Percentiles rank a stretch among this genome's conserved stretches.
These are phyloP conservation scores for Sarotherodon lohbergeri DNA, from an alignment of 2,113 vertebrate genomes.

Conservation along the genomic window DNA sequence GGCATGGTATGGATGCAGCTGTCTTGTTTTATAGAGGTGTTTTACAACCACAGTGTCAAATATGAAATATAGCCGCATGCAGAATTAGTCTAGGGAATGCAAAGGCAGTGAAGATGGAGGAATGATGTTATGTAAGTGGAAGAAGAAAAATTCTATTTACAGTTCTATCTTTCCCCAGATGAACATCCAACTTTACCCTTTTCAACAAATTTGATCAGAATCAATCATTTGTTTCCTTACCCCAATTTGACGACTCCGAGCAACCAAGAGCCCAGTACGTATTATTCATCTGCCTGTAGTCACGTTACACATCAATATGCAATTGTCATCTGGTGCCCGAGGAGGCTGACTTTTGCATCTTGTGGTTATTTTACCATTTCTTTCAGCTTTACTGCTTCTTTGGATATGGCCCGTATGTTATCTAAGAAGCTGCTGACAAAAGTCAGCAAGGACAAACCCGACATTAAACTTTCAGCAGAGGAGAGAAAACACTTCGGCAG, in stretches of 20 bases:
- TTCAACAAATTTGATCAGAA: slow-evolving; percentile 37
- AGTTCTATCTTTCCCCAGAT: not conserved
- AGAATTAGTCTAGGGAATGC: not conserved
- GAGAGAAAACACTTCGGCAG: slow-evolving; percentile 3
- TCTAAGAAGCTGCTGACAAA: slow-evolving; percentile 2
- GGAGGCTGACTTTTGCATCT: not conserved
- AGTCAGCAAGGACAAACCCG: slow-evolving; percentile 1
- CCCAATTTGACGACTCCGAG: not conserved
- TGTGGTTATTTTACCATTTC: not conserved
- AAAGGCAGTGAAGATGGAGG: not conserved
- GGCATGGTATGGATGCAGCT: not conserved
- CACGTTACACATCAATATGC: not conserved
- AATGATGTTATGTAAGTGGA: not conserved
- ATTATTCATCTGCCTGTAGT: not conserved
- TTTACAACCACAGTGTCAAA: not conserved
- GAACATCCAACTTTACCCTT: slow-evolving; percentile 7
- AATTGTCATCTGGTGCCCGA: not conserved
- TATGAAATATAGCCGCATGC: not conserved
- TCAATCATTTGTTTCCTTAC: not conserved
- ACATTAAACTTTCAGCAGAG: slow-evolving; percentile 27
- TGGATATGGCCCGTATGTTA: not conserved
- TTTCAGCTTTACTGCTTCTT: not conserved
- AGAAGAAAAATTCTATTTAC: not conserved
- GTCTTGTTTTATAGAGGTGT: not conserved
- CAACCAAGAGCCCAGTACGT: not conserved